Conservation (phyloP, 2,888 invertebrate species). For the Trilocha varians region DNA sequence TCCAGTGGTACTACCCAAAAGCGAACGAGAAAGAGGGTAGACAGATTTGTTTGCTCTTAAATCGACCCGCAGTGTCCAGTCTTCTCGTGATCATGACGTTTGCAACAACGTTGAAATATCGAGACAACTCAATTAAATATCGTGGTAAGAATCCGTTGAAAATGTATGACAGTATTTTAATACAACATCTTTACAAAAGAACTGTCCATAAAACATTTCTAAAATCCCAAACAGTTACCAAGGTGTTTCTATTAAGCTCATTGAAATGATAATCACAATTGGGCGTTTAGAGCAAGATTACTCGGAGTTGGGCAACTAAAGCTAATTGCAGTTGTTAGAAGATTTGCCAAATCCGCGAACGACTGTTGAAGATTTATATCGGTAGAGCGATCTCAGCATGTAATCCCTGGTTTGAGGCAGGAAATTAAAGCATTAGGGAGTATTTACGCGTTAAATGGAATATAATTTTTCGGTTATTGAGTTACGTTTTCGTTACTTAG, state of each 20-base stretch:
- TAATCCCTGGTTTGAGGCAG: slow-evolving; percentile 37
- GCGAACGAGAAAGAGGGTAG: no score
- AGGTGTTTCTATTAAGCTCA: slow-evolving; percentile 11
- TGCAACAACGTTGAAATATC: no score
- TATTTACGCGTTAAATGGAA: slow-evolving; percentile 15
- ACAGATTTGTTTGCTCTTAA: no score
- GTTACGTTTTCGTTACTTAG: slow-evolving; percentile 13
- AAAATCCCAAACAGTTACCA: no score
- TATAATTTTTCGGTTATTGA: background rate
- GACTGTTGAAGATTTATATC: slow-evolving; percentile 72
- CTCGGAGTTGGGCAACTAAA: slow-evolving; percentile 40
- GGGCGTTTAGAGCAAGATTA: slow-evolving; percentile 46
- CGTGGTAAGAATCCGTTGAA: no score
- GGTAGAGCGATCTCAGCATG: slow-evolving; percentile 36
- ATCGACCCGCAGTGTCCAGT: no score
- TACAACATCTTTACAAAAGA: no score
- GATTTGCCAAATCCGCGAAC: slow-evolving; percentile 53
- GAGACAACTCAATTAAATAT: no score
- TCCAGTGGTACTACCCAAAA: no score
- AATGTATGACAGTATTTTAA: no score
- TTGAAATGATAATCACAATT: slow-evolving; percentile 46
- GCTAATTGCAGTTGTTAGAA: slow-evolving; percentile 65
- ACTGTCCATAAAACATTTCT: no score
- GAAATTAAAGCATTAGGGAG: slow-evolving; percentile 57
- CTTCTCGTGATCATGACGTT: no score